Percentiles rank a stretch among this genome's conserved stretches.
phyloP scores from a whole-genome alignment of 2,113 vertebrate genomes.

The Oophaga pumilio region DNA sequence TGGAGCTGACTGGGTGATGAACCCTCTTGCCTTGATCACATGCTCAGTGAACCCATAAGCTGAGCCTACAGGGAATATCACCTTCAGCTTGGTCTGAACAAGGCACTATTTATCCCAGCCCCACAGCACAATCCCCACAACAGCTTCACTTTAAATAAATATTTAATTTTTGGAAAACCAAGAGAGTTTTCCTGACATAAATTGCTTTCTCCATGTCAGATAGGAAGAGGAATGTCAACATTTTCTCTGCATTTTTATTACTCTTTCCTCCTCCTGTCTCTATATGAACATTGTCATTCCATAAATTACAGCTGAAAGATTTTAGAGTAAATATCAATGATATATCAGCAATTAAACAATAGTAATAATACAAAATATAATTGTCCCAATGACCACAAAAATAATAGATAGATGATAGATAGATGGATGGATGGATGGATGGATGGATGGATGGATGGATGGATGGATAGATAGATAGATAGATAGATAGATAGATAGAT shows the following conservation, averaged over 20 bases:
- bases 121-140: neutral
- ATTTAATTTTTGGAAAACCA: slow-evolving; percentile 30
- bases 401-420: neutral
- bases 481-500: no score
- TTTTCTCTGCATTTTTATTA: slow-evolving; percentile 27
- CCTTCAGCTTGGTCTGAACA: slow-evolving; percentile 33
- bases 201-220: slow-evolving; percentile 41
- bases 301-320: neutral
- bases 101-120: slow-evolving; percentile 8
- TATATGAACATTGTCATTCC: slow-evolving; percentile 10
- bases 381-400: neutral
- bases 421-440: neutral
- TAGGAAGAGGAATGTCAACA: slow-evolving; percentile 38
- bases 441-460: neutral
- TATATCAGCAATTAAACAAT: neutral
- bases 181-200: slow-evolving; percentile 34
- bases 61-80: slow-evolving; percentile 35
- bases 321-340: neutral
- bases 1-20: neutral
- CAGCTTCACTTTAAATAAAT: slow-evolving; percentile 31
- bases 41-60: slow-evolving; percentile 39
- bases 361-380: neutral
- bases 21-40: slow-evolving; percentile 1
- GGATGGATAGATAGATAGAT: no score
- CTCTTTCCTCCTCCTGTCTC: slow-evolving; percentile 23